Base-by-base conservation (phyloP, 2,888 invertebrate genomes). In the Spisula solida region DNA sequence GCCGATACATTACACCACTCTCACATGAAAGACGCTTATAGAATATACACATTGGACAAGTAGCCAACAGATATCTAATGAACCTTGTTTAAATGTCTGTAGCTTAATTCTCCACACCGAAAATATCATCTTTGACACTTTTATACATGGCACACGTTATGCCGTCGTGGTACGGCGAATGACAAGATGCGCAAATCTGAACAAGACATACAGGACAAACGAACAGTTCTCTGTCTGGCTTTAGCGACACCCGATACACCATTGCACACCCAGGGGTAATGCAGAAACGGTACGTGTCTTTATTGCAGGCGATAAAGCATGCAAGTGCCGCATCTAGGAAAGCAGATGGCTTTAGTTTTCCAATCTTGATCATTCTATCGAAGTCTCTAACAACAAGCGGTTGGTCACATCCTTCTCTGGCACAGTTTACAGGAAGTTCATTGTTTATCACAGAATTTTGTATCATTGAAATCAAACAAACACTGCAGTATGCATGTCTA, bases 401-500 rank as follows among this genome's bases (percentile, higher is more conserved):
- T 75, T 90, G 86, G 14, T 87, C 85, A 82, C 96, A 96, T 0
- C 85, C 88, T 18, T 95, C 95, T 8, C 81, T 41, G 18, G 92
- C 93, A 90, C 96, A 96, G 14, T 25, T 56, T 0, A 96, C 51
- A 0, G 96, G 96, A 51, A 96, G 92, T 6, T 92, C 90, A 75
- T 91, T 93, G 80, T 90, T 88, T 14, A 88, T 79, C 12, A 94
- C 86, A 12, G 92, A 91, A n/a, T 90, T 90, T 16, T 90, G 70
- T 0, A 95, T 66, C 82, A 93, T 93, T 16, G 81, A 81, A n/a
- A 90, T 90, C 10, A 95, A 55, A 86, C 96, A 96, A 5, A 90
- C 90, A 5, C 81, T 86, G 87, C 96, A 96, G 84, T 95, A 96
- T 5, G 94, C 91, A 91, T 96, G 96, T 0, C 95, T 95, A 88